phyloP scores from a whole-genome alignment of 23 tunicate genomes.

The Styela clava region DNA sequence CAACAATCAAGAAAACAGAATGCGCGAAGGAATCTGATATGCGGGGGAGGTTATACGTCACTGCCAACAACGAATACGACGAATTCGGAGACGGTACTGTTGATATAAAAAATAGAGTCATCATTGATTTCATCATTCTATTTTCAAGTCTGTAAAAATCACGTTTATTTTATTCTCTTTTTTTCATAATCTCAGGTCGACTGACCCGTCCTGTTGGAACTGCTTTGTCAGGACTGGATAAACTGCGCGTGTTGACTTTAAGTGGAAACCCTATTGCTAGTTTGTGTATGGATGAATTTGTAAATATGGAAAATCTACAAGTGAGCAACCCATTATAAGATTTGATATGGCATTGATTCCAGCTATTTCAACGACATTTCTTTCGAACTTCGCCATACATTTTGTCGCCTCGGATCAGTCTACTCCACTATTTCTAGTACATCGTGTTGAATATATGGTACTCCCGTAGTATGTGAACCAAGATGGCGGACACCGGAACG shows the following conservation, averaged over 20 bases:
- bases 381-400: not conserved
- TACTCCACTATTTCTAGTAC: not conserved
- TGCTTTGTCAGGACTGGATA: slow-evolving; percentile 33
- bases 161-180: too few species aligned
- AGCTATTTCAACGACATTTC: not conserved
- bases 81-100: slow-evolving; percentile 24
- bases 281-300: slow-evolving; percentile 71
- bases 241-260: slow-evolving; percentile 30
- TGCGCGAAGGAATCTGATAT: slow-evolving; percentile 44
- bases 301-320: slow-evolving; percentile 41
- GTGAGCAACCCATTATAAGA: too few species aligned
- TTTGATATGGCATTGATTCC: not conserved
- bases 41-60: slow-evolving; percentile 2
- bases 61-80: slow-evolving; percentile 23
- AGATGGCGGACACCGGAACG: too few species aligned
- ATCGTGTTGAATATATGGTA: not conserved
- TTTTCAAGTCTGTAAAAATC: too few species aligned
- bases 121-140: too few species aligned
- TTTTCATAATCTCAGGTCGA: not conserved
- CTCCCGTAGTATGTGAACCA: too few species aligned
- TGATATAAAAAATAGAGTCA: too few species aligned
- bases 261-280: slow-evolving; percentile 40
- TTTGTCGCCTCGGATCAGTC: too few species aligned
- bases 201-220: slow-evolving; percentile 33
- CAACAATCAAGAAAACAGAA: slow-evolving; percentile 23